A percentile compares a stretch with the other conserved stretches of the same genome.
phyloP scores from a whole-genome alignment of 2,888 invertebrate genomes.

The Doris montereyensis region DNA sequence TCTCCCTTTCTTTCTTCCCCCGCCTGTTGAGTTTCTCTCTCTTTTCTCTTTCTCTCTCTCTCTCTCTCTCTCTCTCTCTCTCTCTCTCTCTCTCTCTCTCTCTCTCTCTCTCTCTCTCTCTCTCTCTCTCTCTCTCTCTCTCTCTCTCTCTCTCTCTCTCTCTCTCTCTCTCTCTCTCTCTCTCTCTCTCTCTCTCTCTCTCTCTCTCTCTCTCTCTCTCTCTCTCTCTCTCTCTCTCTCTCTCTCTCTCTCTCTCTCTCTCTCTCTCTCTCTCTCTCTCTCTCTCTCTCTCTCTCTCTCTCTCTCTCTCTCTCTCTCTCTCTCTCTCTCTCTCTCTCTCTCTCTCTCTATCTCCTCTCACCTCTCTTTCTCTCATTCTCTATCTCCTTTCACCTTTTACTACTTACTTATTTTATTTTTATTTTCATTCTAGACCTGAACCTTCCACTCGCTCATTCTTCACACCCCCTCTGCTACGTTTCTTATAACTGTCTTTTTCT shows the following conservation, averaged over 20 bases:
- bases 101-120: neutral
- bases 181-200: neutral
- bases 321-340: neutral
- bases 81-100: neutral
- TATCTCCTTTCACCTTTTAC: too few relatives aligned
- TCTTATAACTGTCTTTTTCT: too few relatives aligned
- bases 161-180: neutral
- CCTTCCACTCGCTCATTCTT: too few relatives aligned
- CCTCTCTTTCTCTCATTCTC: neutral
- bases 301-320: neutral
- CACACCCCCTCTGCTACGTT: too few relatives aligned
- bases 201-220: conserved; percentile 9
- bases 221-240: neutral
- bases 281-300: neutral
- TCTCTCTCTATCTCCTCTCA: neutral
- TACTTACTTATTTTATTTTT: too few relatives aligned
- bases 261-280: neutral
- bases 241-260: neutral
- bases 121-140: neutral
- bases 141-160: neutral
- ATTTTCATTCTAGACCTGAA: too few relatives aligned
- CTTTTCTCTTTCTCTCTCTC: too few relatives aligned
- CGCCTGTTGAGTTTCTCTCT: too few relatives aligned
- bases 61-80: neutral
- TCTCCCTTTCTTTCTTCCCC: too few relatives aligned